phyloP scores from a whole-genome alignment of 2,113 vertebrate genomes.

The Mixornis gularis region DNA sequence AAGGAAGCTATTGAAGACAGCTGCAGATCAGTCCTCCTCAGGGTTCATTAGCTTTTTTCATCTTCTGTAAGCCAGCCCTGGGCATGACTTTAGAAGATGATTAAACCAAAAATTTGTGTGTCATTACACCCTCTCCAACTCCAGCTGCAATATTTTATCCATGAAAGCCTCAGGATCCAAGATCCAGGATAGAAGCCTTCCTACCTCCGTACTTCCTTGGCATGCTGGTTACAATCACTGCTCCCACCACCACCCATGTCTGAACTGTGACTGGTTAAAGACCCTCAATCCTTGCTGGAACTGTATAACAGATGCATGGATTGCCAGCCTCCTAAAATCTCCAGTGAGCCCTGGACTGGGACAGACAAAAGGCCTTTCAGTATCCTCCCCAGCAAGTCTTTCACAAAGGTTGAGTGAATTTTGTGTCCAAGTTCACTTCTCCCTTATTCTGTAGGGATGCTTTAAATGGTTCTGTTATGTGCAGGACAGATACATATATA shows the following conservation, averaged over 20 bases:
- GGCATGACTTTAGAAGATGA: not conserved
- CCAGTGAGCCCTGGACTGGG: not conserved
- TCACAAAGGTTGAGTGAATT: not conserved
- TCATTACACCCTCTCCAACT: not conserved
- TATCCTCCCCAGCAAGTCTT: not conserved
- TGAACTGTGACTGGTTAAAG: not conserved
- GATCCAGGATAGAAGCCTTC: not conserved
- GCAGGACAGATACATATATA: not conserved
- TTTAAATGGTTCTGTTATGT: slow-evolving; percentile 37
- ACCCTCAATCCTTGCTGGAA: not conserved
- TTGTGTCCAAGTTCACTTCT: not conserved
- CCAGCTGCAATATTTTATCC: slow-evolving; percentile 18
- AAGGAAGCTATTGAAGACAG: not conserved
- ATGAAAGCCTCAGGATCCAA: not conserved
- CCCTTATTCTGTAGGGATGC: not conserved
- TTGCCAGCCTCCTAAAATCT: not conserved
- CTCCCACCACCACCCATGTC: not conserved
- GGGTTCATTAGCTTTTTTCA: not conserved
- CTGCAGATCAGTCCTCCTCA: slow-evolving; percentile 7
- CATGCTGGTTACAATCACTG: not conserved
- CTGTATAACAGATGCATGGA: not conserved
- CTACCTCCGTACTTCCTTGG: not conserved
- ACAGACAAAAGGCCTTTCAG: not conserved
- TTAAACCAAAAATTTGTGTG: slow-evolving; percentile 1
- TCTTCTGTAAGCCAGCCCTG: not conserved